phyloP scores from a whole-genome alignment of 2,888 invertebrate species.

The Allygus modestus region DNA sequence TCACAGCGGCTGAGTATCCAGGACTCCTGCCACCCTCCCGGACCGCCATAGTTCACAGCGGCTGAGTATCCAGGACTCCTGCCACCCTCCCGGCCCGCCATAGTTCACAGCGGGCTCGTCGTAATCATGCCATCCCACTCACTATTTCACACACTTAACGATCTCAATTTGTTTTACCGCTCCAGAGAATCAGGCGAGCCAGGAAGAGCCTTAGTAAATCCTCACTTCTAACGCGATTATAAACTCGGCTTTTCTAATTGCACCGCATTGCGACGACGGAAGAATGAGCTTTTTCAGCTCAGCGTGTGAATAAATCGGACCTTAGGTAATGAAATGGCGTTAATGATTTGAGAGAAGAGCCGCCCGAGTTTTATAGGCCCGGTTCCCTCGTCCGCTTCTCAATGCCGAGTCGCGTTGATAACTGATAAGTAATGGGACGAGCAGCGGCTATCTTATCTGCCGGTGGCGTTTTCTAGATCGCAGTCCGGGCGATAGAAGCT shows the following conservation, averaged over 20 bases:
- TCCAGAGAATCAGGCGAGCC: conserved; percentile 24
- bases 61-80: no score
- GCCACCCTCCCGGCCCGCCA: not conserved
- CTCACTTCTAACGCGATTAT: conserved; percentile 34
- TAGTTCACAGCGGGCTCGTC: conserved; percentile 1
- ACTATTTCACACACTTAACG: conserved; percentile 24
- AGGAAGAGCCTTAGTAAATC: not conserved
- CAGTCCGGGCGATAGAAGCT: not conserved
- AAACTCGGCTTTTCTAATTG: conserved; percentile 43
- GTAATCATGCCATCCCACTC: not conserved
- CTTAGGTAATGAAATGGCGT: conserved; percentile 58
- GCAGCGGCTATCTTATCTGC: conserved; percentile 19
- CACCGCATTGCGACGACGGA: not conserved
- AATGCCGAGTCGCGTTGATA: conserved; percentile 10
- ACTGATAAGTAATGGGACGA: conserved; percentile 24
- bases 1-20: no score
- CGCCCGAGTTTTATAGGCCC: conserved; percentile 52
- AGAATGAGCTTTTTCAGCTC: conserved; percentile 19
- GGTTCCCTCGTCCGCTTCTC: not conserved
- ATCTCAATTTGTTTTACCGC: conserved; percentile 7
- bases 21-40: no score
- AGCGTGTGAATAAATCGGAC: conserved; percentile 21
- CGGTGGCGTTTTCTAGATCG: conserved; percentile 30
- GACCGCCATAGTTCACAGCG: no score
- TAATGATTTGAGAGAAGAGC: conserved; percentile 53